Percentiles rank a stretch among this genome's conserved stretches.
Conservation (phyloP, 2,888 invertebrate species). For the Geophilus truncorum region DNA sequence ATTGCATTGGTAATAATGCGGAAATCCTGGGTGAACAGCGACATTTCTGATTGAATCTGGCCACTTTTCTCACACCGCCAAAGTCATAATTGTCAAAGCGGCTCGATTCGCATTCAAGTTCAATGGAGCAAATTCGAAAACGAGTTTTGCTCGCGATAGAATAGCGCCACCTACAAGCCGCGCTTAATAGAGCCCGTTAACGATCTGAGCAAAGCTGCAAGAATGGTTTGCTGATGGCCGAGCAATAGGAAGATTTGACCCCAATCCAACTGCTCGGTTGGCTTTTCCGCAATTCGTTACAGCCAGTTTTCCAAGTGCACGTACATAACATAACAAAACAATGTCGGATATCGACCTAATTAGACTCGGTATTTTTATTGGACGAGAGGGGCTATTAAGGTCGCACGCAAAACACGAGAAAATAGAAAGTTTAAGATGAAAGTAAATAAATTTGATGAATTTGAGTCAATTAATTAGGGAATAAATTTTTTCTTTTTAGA, state of each 20-base stretch:
- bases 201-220: neutral
- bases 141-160: neutral
- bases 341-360: neutral
- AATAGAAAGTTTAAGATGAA: too few species aligned
- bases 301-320: neutral
- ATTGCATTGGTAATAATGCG: conserved; percentile 7
- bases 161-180: neutral
- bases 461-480: too few species aligned
- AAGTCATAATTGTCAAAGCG: neutral
- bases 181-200: conserved; percentile 9
- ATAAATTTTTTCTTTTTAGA: too few species aligned
- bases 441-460: too few species aligned
- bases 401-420: too few species aligned
- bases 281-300: neutral
- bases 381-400: neutral
- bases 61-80: neutral
- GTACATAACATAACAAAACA: too few species aligned
- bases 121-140: neutral
- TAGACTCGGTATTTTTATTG: neutral
- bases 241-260: neutral
- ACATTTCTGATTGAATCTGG: neutral
- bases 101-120: conserved; percentile 1
- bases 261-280: neutral
- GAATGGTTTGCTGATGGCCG: neutral
- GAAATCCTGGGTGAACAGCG: neutral